phyloP scores from a whole-genome alignment of 2,888 invertebrate species.

The Automeris io region DNA sequence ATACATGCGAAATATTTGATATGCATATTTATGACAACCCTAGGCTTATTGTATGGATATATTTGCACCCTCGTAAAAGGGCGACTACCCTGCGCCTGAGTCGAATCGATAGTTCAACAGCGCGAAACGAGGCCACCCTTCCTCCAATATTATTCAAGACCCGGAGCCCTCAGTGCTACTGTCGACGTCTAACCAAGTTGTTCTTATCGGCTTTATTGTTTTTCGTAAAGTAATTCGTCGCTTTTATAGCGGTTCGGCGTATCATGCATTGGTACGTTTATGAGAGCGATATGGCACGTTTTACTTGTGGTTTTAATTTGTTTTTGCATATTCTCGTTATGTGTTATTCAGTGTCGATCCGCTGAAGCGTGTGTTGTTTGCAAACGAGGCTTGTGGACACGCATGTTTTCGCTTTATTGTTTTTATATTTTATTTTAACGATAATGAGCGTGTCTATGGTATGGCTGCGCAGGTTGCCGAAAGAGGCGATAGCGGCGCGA shows the following conservation, averaged over 20 bases:
- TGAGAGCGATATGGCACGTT: constrained; percentile 27
- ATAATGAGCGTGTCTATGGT: constrained; percentile 67
- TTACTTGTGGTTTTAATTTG: constrained; percentile 49
- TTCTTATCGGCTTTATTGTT: constrained; percentile 71
- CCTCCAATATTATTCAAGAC: constrained; percentile 14
- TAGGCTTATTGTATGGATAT: constrained; percentile 24
- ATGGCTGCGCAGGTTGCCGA: constrained; percentile 83
- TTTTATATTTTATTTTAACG: constrained; percentile 15
- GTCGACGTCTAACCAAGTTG: constrained; percentile 28
- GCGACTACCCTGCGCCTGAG: constrained; percentile 58
- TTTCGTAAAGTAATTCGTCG: constrained; percentile 59
- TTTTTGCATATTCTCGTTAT: constrained; percentile 33
- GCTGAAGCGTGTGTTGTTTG: constrained; percentile 15
- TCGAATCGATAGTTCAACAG: constrained; percentile 56
- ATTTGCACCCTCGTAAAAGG: constrained; percentile 39
- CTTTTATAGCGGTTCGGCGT: constrained; percentile 47
- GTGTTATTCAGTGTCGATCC: constrained; percentile 25
- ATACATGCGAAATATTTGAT: too few species aligned
- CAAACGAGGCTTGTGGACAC: constrained; percentile 16
- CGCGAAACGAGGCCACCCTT: constrained; percentile 32
- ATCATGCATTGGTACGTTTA: constrained; percentile 70
- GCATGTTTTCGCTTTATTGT: too few species aligned
- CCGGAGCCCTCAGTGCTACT: constrained; percentile 8
- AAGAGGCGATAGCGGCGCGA: constrained; percentile 90
- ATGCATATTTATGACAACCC: too few species aligned